Evolutionary conservation across 2,888 invertebrate species (phyloP).

Genomic region (Hydrotaea diabolus): DNA sequence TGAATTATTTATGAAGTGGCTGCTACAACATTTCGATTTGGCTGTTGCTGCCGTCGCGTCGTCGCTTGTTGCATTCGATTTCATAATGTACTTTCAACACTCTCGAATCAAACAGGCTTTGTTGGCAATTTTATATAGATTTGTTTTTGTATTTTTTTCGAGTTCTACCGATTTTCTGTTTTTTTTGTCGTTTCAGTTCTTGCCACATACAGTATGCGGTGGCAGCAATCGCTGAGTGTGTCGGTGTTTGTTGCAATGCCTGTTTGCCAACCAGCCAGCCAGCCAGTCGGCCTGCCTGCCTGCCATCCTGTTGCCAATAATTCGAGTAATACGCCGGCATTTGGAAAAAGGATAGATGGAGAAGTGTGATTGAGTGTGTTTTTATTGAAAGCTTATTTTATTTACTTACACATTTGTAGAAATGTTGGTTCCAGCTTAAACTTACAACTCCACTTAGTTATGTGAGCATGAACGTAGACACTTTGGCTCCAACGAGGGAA

Average conservation of each 20-base stretch:
- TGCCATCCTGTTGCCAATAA: conserved; percentile 33
- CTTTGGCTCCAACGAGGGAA: background rate
- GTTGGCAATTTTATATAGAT: conserved; percentile 47
- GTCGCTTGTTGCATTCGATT: conserved; percentile 38
- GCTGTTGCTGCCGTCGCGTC: background rate
- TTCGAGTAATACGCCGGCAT: background rate
- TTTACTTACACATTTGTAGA: conserved; percentile 49
- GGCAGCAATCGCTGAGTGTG: background rate
- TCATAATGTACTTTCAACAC: conserved; percentile 64
- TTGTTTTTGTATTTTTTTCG: conserved; percentile 14
- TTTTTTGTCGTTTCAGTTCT: conserved; percentile 3
- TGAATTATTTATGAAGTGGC: conserved; percentile 81
- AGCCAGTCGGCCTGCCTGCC: background rate
- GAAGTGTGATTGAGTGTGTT: conserved; percentile 42
- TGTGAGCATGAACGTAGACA: background rate
- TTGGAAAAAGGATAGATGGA: background rate
- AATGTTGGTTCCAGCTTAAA: conserved; percentile 32
- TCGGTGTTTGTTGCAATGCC: background rate
- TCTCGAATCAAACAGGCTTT: conserved; percentile 56
- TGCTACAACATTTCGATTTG: conserved; percentile 68
- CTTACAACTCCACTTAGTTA: conserved; percentile 24
- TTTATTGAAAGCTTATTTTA: conserved; percentile 53
- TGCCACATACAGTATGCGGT: conserved; percentile 2
- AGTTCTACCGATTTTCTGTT: background rate
- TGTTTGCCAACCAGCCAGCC: conserved; percentile 14